Base-by-base conservation (phyloP, 1,140 invertebrate genomes). In the Grapholita molesta region DNA sequence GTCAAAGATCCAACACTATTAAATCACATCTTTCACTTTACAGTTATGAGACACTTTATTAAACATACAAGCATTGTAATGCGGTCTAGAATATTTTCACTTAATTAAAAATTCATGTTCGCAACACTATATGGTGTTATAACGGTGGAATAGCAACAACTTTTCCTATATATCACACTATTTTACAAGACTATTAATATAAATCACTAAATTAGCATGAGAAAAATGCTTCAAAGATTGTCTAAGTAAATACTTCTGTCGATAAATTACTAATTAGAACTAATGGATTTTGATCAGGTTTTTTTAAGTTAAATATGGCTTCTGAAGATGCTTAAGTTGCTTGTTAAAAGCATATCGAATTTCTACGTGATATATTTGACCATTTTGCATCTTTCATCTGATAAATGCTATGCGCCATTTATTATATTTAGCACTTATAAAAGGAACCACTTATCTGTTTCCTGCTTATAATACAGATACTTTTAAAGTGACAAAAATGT, bases 221-320 rank as follows among this genome's bases (percentile, higher is more conserved):
- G 24, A 57, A 6, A 25, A 61, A 61, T 61, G 6, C 28, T n/a
- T 30, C 30, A 61, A 30, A 30, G 6, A 32, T n/a, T 18, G 15
- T 28, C 28, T 61, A 61, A 32, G 55, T 61, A 61, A 61, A 61
- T 61, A 61, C n/a, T 9, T 30, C 25, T 61, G 28, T 15, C 55
- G n/a, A 32, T 61, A 61, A 61, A 61, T 61, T n/a, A 57, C 53
- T 61, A 61, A 61, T 30, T 21, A 61, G 55, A 61, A 28, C 55
- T 61, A 61, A 61, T 61, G 55, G 55, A 1, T 61, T 61, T 32
- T 15, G 28, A 61, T 61, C 55, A 32, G 25, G 55, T 61, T 61
- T 61, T 42, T 15, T 28, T 30, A 52, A 1, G 42, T 52, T 61
- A 18, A 42, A 42, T 57, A n/a, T 57, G 53, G 55, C 55, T 61